A percentile compares a stretch with the other conserved stretches of the same genome.
Conservation (phyloP, 92 coral and sea anemone species). For the Umimayanthus kanabou region DNA sequence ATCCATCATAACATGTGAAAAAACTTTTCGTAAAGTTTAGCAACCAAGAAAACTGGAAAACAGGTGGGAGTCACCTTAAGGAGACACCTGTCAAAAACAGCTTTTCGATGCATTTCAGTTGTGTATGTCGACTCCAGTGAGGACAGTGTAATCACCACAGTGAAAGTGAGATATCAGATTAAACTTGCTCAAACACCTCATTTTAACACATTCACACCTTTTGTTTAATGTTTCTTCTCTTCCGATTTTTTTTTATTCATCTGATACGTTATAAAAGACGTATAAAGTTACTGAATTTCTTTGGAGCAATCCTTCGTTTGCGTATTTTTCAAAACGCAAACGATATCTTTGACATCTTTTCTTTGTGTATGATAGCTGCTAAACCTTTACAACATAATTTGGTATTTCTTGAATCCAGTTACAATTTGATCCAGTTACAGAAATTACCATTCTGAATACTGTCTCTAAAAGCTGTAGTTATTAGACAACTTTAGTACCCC, state of each 20-base stretch:
- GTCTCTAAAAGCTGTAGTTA: too few species aligned
- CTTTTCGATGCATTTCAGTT: conserved; percentile 23
- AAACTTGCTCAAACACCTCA: neutral
- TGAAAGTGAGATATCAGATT: neutral
- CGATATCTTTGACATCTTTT: too few species aligned
- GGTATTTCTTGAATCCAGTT: neutral
- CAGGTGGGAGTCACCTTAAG: neutral
- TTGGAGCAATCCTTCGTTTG: neutral
- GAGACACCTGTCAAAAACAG: neutral
- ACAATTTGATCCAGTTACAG: too few species aligned
- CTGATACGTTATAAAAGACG: too few species aligned
- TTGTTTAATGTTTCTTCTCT: neutral
- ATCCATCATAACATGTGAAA: too few species aligned
- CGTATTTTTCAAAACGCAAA: neutral
- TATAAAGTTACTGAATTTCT: too few species aligned
- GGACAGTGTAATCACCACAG: conserved; percentile 19
- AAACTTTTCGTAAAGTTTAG: too few species aligned
- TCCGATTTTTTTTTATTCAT: neutral
- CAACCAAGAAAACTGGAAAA: neutral
- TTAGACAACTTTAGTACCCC: neutral
- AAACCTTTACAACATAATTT: neutral
- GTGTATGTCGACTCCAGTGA: conserved; percentile 30
- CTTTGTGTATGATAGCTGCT: neutral
- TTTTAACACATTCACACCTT: neutral
- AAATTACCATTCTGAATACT: neutral